phyloP scores from a whole-genome alignment of 2,888 invertebrate genomes.

The Stenodera caucasica region DNA sequence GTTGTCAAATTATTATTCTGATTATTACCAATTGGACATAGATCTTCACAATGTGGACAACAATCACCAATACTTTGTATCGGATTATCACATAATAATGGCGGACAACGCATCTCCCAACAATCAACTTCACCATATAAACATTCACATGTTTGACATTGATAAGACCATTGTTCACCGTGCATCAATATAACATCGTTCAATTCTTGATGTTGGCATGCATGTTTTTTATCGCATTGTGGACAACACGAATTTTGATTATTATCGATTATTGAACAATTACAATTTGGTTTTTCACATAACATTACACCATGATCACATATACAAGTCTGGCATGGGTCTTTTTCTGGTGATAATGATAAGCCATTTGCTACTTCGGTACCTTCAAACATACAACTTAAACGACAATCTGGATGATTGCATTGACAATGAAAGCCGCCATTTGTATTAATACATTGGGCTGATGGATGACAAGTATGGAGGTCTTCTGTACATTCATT shows the following conservation, averaged over 20 bases:
- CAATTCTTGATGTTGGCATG: conserved; percentile 74
- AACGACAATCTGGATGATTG: conserved; percentile 61
- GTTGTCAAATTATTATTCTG: conserved; percentile 23
- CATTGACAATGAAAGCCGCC: conserved; percentile 82
- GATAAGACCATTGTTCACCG: conserved; percentile 87
- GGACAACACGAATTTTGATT: conserved; percentile 73
- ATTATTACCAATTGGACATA: conserved; percentile 44
- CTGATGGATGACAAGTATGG: conserved; percentile 79
- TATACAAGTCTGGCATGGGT: conserved; percentile 58
- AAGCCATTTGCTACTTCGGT: conserved; percentile 64
- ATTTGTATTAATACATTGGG: conserved; percentile 77
- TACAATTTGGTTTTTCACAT: conserved; percentile 70
- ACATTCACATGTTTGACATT: conserved; percentile 92
- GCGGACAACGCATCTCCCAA: conserved; percentile 84
- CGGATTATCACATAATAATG: conserved; percentile 65
- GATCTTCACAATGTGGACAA: conserved; percentile 71
- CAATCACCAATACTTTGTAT: conserved; percentile 69
- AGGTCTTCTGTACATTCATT: conserved; percentile 78
- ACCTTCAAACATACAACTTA: conserved; percentile 76
- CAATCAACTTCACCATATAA: conserved; percentile 87
- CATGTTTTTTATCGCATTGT: conserved; percentile 73
- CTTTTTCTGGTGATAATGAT: conserved; percentile 54
- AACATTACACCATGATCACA: conserved; percentile 65
- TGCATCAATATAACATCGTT: conserved; percentile 74
- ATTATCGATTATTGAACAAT: conserved; percentile 62